Evolutionary conservation across 2,113 vertebrate species (phyloP), one percentile per base, ranked within the genome.

Genomic region (Opisthocomus hoazin): DNA sequence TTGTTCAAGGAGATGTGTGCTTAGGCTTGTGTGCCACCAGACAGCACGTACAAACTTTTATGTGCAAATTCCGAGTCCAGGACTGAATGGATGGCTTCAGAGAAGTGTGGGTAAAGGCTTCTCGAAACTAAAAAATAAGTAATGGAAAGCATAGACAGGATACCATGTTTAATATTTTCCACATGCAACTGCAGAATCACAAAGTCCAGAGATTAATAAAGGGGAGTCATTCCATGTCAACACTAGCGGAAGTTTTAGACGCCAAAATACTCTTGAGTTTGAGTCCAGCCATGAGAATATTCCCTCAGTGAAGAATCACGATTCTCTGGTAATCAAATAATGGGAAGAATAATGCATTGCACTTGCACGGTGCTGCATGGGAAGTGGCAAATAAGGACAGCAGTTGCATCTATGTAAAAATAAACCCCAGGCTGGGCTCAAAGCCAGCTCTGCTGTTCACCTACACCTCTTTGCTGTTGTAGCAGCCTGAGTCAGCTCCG

Each of bases 391-490:
- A 79, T 22, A 23, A 94, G 93, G 94, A 95, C 87, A 95, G 77
- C 71, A 82, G 84, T 37, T 93, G 73, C 69, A 87, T 68, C 84
- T 57, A 10, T n/a, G 64, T 78, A 61, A 89, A 91, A 95, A 87
- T 36, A 84, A 94, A 48, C 16, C 16, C 65, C 60, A 79, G 74
- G 65, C 91, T 89, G 84, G 89, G 94, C 89, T 95, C 43, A 34
- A 30, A 84, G 94, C 89, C 93, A 95, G 89, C 57, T 87, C 87
- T 89, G 89, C 95, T 93, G 91, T 48, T 94, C 91, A 74, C 94
- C 88, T 83, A 57, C 83, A 23, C 50, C 56, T 2, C 61, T 64
- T 18, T 34, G 54, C 81, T 74, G 71, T 71, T 86, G 86, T 23
- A 66, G 89, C 76, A 36, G 5, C 71, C 54, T 4, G 30, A 64